Evolutionary conservation across 2,797 vertebrate species (phyloP).

Genomic region (Galaxias olidus): DNA sequence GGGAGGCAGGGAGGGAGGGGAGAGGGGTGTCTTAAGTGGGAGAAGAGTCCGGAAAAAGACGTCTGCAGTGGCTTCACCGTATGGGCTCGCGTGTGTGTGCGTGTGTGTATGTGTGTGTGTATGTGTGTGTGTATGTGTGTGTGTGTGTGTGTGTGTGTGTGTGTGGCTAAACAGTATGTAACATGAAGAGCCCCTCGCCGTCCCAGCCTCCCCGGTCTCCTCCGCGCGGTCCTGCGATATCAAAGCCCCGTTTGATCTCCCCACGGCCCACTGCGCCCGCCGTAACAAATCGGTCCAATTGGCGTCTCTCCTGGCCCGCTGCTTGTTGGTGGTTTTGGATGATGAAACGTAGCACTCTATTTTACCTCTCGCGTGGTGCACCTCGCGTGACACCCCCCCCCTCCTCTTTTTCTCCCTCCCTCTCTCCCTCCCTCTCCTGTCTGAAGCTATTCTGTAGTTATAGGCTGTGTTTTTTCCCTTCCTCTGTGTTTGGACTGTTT

Average conservation of each 20-base stretch:
- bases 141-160: too few species aligned
- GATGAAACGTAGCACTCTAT: slow-evolving; percentile 67
- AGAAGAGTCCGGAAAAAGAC: slow-evolving; percentile 8
- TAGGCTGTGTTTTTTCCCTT: too few species aligned
- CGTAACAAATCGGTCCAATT: slow-evolving; percentile 67
- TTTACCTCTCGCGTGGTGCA: slow-evolving; percentile 47
- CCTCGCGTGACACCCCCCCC: slow-evolving; percentile 32
- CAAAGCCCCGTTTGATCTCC: slow-evolving; percentile 71
- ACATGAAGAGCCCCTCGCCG: slow-evolving; percentile 42
- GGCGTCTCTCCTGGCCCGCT: slow-evolving; percentile 39
- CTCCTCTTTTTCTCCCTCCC: slow-evolving; percentile 23
- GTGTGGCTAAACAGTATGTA: slow-evolving; percentile 57
- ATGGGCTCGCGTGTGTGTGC: slow-evolving; percentile 18
- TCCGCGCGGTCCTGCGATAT: slow-evolving; percentile 69
- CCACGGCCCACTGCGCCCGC: slow-evolving; percentile 52
- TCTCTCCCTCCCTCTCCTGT: slow-evolving; percentile 17
- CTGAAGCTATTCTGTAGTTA: too few species aligned
- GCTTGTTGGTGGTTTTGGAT: slow-evolving; percentile 66
- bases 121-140: too few species aligned
- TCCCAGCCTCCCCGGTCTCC: slow-evolving; percentile 37
- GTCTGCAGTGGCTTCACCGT: too few species aligned
- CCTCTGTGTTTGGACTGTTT: neutral
- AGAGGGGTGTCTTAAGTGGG: slow-evolving; percentile 34
- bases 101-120: too few species aligned
- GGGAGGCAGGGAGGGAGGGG: slow-evolving; percentile 14